phyloP scores from a whole-genome alignment of 2,113 vertebrate genomes.

The Actenoides lindsayi region DNA sequence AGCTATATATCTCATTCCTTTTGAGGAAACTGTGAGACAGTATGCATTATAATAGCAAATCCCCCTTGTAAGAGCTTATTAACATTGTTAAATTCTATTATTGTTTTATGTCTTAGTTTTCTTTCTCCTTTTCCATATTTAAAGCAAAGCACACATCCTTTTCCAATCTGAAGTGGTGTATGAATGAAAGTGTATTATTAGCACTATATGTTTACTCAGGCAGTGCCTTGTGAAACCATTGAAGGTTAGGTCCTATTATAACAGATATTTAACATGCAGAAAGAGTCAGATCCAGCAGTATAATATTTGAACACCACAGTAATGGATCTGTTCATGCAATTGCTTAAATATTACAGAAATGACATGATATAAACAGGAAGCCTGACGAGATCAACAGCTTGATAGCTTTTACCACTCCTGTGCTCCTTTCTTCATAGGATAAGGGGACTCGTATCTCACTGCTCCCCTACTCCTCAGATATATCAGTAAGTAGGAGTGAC shows the following conservation, averaged over 20 bases:
- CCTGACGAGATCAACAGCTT: neutral
- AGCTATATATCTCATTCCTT: neutral
- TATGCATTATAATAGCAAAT: neutral
- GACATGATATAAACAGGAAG: neutral
- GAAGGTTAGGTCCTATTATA: neutral
- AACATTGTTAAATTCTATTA: neutral
- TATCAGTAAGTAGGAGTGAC: neutral
- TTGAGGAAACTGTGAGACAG: neutral
- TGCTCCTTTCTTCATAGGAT: neutral
- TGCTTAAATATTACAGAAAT: neutral
- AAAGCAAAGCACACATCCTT: neutral
- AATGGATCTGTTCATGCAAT: neutral
- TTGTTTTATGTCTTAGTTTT: neutral
- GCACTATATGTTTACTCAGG: neutral
- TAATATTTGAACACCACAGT: neutral
- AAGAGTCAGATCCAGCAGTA: neutral
- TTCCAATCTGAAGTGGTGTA: neutral
- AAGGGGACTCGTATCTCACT: neutral
- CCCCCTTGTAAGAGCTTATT: neutral
- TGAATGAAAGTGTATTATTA: neutral
- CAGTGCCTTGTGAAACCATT: neutral
- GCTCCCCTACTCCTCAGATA: neutral
- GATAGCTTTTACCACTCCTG: neutral
- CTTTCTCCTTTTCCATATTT: neutral
- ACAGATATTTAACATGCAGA: neutral